Base-by-base conservation (phyloP, 1,140 invertebrate genomes). In the Ostrea denselamellosa region DNA sequence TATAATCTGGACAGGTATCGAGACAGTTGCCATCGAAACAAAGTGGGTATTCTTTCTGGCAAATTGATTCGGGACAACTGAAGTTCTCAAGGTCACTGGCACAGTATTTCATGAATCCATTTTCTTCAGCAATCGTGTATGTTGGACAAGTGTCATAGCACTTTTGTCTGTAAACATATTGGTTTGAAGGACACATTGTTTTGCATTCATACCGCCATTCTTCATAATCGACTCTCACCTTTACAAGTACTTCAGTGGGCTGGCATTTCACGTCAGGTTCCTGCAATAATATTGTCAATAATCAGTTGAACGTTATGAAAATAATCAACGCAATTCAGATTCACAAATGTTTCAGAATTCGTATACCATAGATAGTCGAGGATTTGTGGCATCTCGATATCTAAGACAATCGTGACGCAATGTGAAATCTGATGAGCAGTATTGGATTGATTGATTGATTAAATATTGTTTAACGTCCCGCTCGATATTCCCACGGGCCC, bases 21-120 rank as follows among this genome's bases (percentile, higher is more conserved):
- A 85, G 17, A 85, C 85, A 85, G 51, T 68, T 85, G 8, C 17
- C 34, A 8, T 52, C 22, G 52, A 68, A 85, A 52, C 85, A 85
- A 71, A 22, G 71, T 2, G 85, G 62, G 28, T 52, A 85, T 52
- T 85, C 25, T 22, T 52, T 53, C 22, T 44, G 28, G 22, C 85
- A 85, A n/a, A 52, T 19, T 19, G 19, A 51, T 10, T 51, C 8
- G 12, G n/a, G 34, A 52, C 85, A 85, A 51, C 2, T 19, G 19
- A 85, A 85, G 9, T 85, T 22, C 12, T 77, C 68, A 10, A 77
- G 14, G 28, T 77, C 68, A 25, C 68, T 77, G 12, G 17, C 68
- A 77, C 68, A 77, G 25, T 77, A 77, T 8, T 77, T 77, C 2
- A 77, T 77, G 68, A 77, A 77, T 25, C 68, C 68, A 25, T 77